Evolutionary conservation across 2,797 vertebrate genomes (phyloP).

Genomic region (Spinus pinus): DNA sequence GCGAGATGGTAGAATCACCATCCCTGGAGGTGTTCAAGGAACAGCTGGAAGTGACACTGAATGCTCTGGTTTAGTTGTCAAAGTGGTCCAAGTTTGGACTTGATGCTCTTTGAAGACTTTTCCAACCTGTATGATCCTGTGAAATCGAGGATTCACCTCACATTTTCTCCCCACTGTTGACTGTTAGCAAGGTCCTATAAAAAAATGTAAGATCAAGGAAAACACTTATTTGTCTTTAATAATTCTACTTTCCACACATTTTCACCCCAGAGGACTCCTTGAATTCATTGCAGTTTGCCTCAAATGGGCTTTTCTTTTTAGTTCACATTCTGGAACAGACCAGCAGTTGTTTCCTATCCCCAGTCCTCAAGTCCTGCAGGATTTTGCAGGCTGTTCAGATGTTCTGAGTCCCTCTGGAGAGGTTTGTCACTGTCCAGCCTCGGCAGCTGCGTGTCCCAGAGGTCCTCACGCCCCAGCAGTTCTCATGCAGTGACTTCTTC

Average conservation of each 20-base stretch:
- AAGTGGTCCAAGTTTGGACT: not conserved
- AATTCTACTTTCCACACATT: not conserved
- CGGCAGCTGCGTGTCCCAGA: fast-evolving
- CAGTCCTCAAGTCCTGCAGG: not conserved
- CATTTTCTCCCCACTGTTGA: not conserved
- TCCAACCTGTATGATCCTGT: not conserved
- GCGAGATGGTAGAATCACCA: not conserved
- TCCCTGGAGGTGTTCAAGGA: not conserved
- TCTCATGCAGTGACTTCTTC: not conserved
- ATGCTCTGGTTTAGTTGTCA: not conserved
- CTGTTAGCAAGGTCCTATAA: not conserved
- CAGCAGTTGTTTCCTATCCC: not conserved
- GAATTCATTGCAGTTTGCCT: not conserved
- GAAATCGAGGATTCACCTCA: not conserved
- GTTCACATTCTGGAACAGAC: not conserved
- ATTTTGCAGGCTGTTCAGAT: not conserved
- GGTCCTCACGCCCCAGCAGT: not conserved
- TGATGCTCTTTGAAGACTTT: not conserved
- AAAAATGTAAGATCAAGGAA: not conserved
- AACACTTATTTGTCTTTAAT: not conserved
- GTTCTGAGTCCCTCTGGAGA: not conserved
- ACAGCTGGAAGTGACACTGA: not conserved
- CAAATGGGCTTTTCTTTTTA: not conserved
- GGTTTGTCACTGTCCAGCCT: not conserved
- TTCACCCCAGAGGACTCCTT: not conserved